Evolutionary conservation across 2,888 invertebrate genomes (phyloP).

Genomic region (Folsomia candida): DNA sequence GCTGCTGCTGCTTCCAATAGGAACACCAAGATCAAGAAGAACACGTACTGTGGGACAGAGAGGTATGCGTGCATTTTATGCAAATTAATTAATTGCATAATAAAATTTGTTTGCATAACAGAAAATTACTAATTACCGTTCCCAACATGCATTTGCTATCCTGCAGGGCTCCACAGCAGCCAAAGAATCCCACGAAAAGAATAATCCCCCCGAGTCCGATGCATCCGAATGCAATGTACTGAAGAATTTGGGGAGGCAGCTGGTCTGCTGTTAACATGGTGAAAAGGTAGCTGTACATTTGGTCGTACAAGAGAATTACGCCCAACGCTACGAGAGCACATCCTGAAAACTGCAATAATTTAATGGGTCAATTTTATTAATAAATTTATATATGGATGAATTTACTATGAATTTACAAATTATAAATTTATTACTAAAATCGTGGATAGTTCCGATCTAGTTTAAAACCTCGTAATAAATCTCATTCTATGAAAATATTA

Average conservation of each 20-base stretch:
- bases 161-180: constrained; percentile 61
- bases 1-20: constrained; percentile 56
- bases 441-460: no score
- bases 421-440: no score
- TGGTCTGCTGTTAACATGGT: constrained; percentile 57
- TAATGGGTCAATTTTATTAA: neutral
- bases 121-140: constrained; percentile 52
- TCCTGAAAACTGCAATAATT: constrained; percentile 59
- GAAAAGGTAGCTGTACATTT: constrained; percentile 58
- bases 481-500: no score
- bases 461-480: no score
- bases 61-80: neutral
- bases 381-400: no score
- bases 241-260: constrained; percentile 56
- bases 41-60: constrained; percentile 60
- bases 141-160: constrained; percentile 58
- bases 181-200: constrained; percentile 60
- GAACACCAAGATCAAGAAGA: constrained; percentile 57
- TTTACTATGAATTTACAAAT: neutral
- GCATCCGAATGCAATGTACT: constrained; percentile 58
- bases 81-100: neutral
- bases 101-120: neutral
- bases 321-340: constrained; percentile 60
- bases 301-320: constrained; percentile 59
- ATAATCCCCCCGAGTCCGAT: constrained; percentile 58